phyloP scores from a whole-genome alignment of 2,113 vertebrate species.

The Melanerpes aurifrons region DNA sequence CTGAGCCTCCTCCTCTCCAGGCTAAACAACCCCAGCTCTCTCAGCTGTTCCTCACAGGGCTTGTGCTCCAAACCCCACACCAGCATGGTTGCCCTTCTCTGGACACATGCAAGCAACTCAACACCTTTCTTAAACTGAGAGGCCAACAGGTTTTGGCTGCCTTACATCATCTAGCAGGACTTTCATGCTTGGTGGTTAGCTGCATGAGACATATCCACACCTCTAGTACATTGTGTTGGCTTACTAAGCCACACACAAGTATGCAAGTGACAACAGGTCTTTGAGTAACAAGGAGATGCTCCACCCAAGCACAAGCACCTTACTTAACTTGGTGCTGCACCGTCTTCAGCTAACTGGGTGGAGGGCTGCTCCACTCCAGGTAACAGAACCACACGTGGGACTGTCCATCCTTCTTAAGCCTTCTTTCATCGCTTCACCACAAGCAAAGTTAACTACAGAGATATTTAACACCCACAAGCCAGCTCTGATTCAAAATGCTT shows the following conservation, averaged over 20 bases:
- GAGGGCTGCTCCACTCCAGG: background rate
- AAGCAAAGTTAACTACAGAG: slow-evolving; percentile 38
- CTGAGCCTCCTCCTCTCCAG: too few relatives aligned
- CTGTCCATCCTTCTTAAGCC: background rate
- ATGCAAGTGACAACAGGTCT: background rate
- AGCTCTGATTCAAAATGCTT: slow-evolving; percentile 47
- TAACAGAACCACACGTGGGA: background rate
- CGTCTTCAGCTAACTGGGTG: background rate
- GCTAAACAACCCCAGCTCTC: too few relatives aligned
- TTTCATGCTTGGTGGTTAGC: background rate
- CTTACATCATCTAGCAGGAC: background rate
- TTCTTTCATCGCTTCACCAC: background rate
- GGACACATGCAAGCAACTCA: too few relatives aligned
- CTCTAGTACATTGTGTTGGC: background rate
- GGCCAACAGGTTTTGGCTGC: background rate
- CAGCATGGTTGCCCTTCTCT: too few relatives aligned
- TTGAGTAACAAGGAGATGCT: background rate
- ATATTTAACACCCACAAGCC: slow-evolving; percentile 21
- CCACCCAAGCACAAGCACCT: background rate
- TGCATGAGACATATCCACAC: background rate
- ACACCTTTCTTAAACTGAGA: too few relatives aligned
- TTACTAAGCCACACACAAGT: background rate
- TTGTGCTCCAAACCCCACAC: too few relatives aligned
- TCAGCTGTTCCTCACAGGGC: too few relatives aligned
- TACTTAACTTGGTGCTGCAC: background rate